Evolutionary conservation across 2,797 vertebrate genomes (phyloP).

Genomic region (Lagodon rhomboides): DNA sequence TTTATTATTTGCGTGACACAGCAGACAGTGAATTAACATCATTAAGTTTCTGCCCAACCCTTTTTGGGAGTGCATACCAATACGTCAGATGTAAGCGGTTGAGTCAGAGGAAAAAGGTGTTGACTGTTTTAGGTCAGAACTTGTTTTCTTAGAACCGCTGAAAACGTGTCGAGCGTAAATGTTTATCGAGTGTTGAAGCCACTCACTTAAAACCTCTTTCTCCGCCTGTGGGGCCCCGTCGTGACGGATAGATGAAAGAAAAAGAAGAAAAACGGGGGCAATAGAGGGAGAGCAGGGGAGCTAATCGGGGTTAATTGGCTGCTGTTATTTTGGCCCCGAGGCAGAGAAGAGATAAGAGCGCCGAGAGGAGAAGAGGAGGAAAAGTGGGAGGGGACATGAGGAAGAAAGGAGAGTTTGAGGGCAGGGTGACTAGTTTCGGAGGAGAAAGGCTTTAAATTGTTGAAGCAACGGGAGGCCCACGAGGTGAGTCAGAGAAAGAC

Average conservation of each 20-base stretch:
- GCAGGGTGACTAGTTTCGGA: slow-evolving; percentile 44
- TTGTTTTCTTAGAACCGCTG: slow-evolving; percentile 47
- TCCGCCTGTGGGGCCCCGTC: slow-evolving; percentile 56
- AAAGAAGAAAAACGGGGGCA: slow-evolving; percentile 40
- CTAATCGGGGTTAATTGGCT: slow-evolving; percentile 87
- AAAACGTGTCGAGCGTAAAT: slow-evolving; percentile 40
- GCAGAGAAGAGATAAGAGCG: slow-evolving; percentile 77
- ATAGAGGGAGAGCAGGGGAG: slow-evolving; percentile 54
- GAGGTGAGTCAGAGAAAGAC: slow-evolving; percentile 59
- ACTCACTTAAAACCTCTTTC: slow-evolving; percentile 39
- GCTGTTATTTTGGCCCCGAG: slow-evolving; percentile 83
- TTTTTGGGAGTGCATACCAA: slow-evolving; percentile 39
- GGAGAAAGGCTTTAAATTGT: slow-evolving; percentile 35
- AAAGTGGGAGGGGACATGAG: slow-evolving; percentile 12
- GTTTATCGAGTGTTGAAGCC: slow-evolving; percentile 55
- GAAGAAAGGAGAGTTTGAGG: slow-evolving; percentile 41
- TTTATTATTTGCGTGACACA: neutral
- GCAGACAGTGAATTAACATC: slow-evolving; percentile 19
- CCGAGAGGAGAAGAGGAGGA: slow-evolving; percentile 43
- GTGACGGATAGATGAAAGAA: slow-evolving; percentile 62
- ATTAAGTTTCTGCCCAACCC: slow-evolving; percentile 56
- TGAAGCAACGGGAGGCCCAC: slow-evolving; percentile 45
- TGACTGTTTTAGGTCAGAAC: slow-evolving; percentile 56
- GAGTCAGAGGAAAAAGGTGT: slow-evolving; percentile 70
- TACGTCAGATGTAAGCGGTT: slow-evolving; percentile 37